These are phyloP conservation scores for Polyboroides typus DNA, from an alignment of 2,797 vertebrate genomes.

Conservation along the genomic window DNA sequence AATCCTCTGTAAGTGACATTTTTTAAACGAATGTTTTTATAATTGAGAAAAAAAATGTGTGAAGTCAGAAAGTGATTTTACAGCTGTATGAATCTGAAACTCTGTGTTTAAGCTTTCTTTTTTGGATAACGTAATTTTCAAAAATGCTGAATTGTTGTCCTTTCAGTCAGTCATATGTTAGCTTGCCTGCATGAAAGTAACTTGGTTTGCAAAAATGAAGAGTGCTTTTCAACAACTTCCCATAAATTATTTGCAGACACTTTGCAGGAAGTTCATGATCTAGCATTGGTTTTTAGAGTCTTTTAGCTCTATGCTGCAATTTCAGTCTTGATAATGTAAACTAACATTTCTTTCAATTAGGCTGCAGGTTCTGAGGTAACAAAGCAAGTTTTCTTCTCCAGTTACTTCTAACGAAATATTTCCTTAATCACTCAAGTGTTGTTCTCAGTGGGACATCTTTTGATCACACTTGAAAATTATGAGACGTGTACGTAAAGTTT, in stretches of 20 bases:
- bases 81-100: not conserved
- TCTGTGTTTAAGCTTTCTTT: not conserved
- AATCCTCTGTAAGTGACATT: conserved; percentile 84
- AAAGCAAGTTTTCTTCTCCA: not conserved
- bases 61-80: not conserved
- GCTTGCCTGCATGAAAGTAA: not conserved
- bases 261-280: not conserved
- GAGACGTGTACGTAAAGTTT: not conserved
- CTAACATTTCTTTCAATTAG: not conserved
- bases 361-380: not conserved
- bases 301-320: not conserved
- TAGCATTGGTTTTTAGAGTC: not conserved
- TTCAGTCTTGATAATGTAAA: not conserved
- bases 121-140: not conserved
- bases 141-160: not conserved
- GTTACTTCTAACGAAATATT: not conserved
- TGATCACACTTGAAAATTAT: not conserved
- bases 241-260: not conserved
- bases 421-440: not conserved
- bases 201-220: not conserved
- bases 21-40: not conserved
- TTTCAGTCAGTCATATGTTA: not conserved
- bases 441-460: not conserved
- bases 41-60: not conserved
- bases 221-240: not conserved